Evolutionary conservation across 2,113 vertebrate species (phyloP).

Genomic region (Oceanites oceanicus): DNA sequence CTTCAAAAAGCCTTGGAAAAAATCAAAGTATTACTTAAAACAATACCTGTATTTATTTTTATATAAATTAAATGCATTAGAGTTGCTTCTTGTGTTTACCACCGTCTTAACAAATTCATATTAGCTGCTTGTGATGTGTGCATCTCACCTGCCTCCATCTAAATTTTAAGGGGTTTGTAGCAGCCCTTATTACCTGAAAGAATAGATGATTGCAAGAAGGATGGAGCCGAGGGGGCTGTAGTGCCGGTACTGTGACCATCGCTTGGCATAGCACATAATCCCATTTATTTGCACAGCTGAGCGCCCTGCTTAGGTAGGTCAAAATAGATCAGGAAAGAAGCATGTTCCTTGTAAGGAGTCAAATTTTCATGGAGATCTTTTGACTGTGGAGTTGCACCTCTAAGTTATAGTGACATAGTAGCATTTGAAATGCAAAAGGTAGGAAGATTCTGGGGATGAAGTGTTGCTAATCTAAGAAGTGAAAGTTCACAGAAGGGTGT

Average conservation of each 20-base stretch:
- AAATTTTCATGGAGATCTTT: not conserved
- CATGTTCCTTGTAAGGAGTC: not conserved
- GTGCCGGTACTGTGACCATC: not conserved
- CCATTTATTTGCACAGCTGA: not conserved
- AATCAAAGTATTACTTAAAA: not conserved
- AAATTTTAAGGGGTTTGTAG: not conserved
- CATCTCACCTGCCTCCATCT: not conserved
- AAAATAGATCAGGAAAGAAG: accelerated
- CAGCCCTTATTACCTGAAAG: not conserved
- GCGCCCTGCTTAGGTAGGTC: not conserved
- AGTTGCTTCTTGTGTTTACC: not conserved
- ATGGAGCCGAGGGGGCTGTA: not conserved
- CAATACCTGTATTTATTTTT: constrained; percentile 26
- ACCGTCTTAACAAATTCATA: not conserved
- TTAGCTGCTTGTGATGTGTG: not conserved
- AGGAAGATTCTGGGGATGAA: not conserved
- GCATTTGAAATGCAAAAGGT: not conserved
- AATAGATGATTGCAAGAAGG: not conserved
- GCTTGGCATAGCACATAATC: accelerated
- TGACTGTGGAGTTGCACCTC: not conserved
- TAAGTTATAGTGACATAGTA: not conserved
- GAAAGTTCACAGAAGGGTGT: not conserved
- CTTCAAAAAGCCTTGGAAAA: constrained; percentile 14
- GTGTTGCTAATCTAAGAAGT: not conserved
- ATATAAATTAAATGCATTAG: not conserved